Evolutionary conservation across 2,797 vertebrate species (phyloP).

Genomic region (Allobates femoralis): DNA sequence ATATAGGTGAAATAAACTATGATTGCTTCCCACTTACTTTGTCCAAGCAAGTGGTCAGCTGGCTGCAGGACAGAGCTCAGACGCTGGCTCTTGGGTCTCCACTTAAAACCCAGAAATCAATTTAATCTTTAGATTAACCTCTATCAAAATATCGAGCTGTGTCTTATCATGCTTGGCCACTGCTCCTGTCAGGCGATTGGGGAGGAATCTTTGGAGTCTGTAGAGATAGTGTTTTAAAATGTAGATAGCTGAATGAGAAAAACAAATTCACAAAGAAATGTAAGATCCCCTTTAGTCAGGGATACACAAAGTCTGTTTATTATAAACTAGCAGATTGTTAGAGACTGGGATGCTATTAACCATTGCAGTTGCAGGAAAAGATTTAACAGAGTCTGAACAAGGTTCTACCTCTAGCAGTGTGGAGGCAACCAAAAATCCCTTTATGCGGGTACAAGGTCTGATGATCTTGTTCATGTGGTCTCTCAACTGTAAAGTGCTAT

Average conservation of each 20-base stretch:
- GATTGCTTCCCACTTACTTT: slow-evolving; percentile 71
- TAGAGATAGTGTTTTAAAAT: slow-evolving; percentile 11
- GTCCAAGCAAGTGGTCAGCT: slow-evolving; percentile 75
- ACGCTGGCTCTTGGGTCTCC: slow-evolving; percentile 67
- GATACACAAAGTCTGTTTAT: not conserved
- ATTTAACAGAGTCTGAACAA: too few relatives aligned
- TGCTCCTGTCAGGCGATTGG: slow-evolving; percentile 54
- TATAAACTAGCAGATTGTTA: not conserved
- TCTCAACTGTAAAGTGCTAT: too few relatives aligned
- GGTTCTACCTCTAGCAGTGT: too few relatives aligned
- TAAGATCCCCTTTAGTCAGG: not conserved
- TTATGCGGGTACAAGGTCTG: too few relatives aligned
- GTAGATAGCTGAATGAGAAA: not conserved
- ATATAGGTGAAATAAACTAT: slow-evolving; percentile 53
- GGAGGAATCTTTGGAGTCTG: slow-evolving; percentile 2
- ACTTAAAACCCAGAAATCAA: slow-evolving; percentile 70
- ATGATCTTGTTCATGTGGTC: too few relatives aligned
- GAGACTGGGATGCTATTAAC: not conserved
- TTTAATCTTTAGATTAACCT: slow-evolving; percentile 73
- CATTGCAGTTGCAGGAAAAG: not conserved
- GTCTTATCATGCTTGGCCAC: slow-evolving; percentile 75
- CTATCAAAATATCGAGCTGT: slow-evolving; percentile 76
- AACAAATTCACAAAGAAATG: not conserved
- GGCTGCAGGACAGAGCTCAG: slow-evolving; percentile 69
- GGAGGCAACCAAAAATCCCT: too few relatives aligned